Evolutionary conservation across 2,888 invertebrate genomes (phyloP).

Genomic region (Ferdinandea cuprea): DNA sequence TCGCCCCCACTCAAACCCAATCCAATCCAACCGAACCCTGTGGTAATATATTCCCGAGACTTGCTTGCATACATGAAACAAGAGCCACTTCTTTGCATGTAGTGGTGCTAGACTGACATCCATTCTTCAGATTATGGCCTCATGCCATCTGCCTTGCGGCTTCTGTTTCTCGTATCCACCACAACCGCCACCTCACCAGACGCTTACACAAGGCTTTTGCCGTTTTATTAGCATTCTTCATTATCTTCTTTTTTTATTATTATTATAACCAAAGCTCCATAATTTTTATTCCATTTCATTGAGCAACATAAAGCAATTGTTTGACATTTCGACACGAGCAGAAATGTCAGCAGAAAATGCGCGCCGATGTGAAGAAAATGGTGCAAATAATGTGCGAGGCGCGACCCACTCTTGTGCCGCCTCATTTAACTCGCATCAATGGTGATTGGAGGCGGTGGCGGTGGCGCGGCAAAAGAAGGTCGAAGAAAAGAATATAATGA

Average conservation of each 20-base stretch:
- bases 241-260: conserved; percentile 18
- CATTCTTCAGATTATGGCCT: conserved; percentile 51
- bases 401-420: background rate
- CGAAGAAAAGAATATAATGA: background rate
- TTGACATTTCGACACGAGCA: conserved; percentile 42
- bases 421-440: background rate
- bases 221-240: conserved; percentile 43
- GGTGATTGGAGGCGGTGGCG: background rate
- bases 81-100: conserved; percentile 43
- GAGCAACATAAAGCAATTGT: conserved; percentile 41
- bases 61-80: conserved; percentile 22
- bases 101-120: conserved; percentile 37
- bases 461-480: background rate
- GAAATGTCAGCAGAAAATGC: conserved; percentile 34
- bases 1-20: conserved; percentile 7
- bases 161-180: background rate
- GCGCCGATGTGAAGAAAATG: background rate
- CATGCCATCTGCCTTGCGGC: conserved; percentile 7
- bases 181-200: conserved; percentile 23
- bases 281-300: conserved; percentile 22
- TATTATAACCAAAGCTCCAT: conserved; percentile 8
- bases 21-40: too few relatives aligned
- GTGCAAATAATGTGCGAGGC: conserved; percentile 7
- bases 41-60: conserved; percentile 49
- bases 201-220: conserved; percentile 44